Conservation (phyloP, 2,113 vertebrate species). For the Petaurus breviceps region DNA sequence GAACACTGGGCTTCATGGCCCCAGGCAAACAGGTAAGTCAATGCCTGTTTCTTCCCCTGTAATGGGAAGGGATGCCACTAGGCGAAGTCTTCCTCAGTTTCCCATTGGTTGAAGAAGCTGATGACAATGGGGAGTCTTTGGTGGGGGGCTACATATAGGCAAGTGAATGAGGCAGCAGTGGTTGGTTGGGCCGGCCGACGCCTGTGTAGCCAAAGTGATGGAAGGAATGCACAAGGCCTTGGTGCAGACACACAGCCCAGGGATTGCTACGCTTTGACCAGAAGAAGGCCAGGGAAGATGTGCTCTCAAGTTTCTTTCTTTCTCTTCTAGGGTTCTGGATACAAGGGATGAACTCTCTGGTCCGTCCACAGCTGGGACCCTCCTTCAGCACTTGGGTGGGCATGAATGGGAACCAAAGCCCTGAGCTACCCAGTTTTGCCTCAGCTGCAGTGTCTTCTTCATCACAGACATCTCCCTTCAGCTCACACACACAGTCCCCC, state of each 20-base stretch:
- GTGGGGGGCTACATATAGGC: too few relatives aligned
- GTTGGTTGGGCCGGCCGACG: too few relatives aligned
- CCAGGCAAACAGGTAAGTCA: neutral
- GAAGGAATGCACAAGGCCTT: too few relatives aligned
- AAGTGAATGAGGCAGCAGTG: neutral
- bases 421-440: slow-evolving; percentile 61
- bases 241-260: neutral
- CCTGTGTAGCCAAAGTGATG: too few relatives aligned
- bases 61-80: neutral
- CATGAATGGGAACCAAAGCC: slow-evolving; percentile 73
- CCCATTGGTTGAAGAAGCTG: neutral
- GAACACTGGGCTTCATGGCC: neutral
- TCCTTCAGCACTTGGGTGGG: slow-evolving; percentile 83
- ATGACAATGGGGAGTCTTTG: neutral
- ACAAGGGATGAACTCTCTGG: slow-evolving; percentile 83
- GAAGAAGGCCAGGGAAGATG: neutral
- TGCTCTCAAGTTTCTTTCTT: slow-evolving; percentile 28
- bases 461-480: slow-evolving; percentile 84
- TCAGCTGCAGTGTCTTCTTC: slow-evolving; percentile 68
- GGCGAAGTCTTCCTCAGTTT: too few relatives aligned
- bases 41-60: neutral
- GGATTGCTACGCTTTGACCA: neutral
- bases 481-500: slow-evolving; percentile 83
- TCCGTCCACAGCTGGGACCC: slow-evolving; percentile 75
- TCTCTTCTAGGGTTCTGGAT: slow-evolving; percentile 59